Evolutionary conservation across 2,888 invertebrate genomes (phyloP).

Genomic region (Bursaphelenchus okinawaensis): DNA sequence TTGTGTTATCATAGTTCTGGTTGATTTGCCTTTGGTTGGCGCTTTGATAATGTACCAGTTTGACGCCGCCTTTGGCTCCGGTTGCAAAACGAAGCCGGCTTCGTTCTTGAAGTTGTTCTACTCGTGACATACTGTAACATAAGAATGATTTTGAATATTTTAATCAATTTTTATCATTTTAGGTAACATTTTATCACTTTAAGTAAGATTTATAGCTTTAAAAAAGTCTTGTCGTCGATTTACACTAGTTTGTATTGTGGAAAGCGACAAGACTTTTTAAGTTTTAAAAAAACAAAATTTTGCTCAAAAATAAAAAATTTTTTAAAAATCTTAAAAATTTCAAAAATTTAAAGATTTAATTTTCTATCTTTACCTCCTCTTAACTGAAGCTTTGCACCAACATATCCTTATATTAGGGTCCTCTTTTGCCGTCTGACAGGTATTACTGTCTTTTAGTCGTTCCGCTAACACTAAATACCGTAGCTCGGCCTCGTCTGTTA

Average conservation of each 20-base stretch:
- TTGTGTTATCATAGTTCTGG: neutral
- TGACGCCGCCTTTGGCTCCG: neutral
- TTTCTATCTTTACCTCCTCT: neutral
- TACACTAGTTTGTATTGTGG: no score
- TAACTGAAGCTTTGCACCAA: neutral
- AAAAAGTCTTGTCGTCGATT: no score
- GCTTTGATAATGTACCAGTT: constrained; percentile 1
- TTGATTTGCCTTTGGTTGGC: constrained; percentile 1
- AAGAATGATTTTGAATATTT: neutral
- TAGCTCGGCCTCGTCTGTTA: neutral
- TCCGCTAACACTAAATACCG: neutral
- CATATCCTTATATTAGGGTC: neutral
- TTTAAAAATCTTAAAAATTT: neutral
- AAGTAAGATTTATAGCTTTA: no score
- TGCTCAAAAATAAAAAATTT: no score
- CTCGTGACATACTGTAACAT: neutral
- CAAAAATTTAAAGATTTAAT: neutral
- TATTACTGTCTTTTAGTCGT: neutral
- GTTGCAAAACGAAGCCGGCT: neutral
- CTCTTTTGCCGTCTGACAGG: neutral
- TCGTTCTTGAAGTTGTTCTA: constrained; percentile 1
- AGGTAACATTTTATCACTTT: no score
- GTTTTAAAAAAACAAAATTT: no score
- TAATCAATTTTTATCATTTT: no score
- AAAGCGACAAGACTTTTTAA: no score